Conservation (phyloP, 2,113 vertebrate species). For the Ibidorhyncha struthersii region DNA sequence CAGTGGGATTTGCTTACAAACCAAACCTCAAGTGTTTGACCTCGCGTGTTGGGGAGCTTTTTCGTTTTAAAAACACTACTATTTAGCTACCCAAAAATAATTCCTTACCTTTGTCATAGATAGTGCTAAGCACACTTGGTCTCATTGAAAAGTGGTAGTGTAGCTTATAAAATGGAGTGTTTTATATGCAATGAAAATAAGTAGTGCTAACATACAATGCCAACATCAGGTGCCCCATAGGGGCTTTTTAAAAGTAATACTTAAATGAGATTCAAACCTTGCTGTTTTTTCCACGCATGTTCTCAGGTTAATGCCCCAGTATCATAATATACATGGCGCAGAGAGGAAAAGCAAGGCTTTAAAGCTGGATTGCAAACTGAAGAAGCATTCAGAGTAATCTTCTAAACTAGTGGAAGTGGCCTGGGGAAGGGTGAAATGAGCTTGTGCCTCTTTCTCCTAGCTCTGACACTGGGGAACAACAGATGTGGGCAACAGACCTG, state of each 20-base stretch:
- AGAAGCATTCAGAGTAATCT: neutral
- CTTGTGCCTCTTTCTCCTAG: neutral
- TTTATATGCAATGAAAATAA: conserved; percentile 52
- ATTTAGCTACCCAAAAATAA: conserved; percentile 18
- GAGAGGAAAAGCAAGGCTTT: neutral
- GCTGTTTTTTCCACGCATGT: neutral
- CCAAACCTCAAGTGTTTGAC: neutral
- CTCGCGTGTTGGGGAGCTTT: conserved; percentile 37
- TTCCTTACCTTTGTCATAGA: conserved; percentile 9
- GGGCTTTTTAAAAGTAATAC: conserved; percentile 19
- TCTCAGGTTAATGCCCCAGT: neutral
- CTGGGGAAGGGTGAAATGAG: neutral
- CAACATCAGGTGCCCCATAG: conserved; percentile 29
- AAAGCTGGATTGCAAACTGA: neutral
- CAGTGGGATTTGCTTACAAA: neutral
- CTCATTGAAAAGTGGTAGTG: conserved; percentile 45
- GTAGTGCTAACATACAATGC: conserved; percentile 15
- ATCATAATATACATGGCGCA: neutral
- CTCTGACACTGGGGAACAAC: neutral
- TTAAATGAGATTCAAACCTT: neutral
- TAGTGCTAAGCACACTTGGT: conserved; percentile 74
- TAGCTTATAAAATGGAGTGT: conserved; percentile 19
- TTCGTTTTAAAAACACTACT: conserved; percentile 67
- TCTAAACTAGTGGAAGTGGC: neutral
- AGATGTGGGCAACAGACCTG: neutral